Percentiles rank a stretch among this genome's conserved stretches.
phyloP scores from a whole-genome alignment of 2,888 invertebrate species.

The Mongoloraphidia duomilia region DNA sequence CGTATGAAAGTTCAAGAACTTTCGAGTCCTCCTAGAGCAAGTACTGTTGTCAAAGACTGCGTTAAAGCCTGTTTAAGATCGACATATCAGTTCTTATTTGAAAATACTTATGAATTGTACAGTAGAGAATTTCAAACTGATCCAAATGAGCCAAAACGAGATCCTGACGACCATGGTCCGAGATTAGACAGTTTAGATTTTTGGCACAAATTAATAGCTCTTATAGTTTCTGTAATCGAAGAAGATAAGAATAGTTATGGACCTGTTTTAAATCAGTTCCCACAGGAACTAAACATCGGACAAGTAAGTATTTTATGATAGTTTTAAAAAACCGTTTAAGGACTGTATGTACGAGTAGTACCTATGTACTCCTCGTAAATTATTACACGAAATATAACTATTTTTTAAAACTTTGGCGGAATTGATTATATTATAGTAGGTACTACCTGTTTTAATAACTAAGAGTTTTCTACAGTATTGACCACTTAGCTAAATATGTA shows the following conservation, averaged over 20 bases:
- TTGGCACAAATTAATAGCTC: constrained; percentile 94
- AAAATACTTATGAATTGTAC: constrained; percentile 96
- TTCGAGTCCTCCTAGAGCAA: constrained; percentile 94
- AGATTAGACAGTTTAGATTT: constrained; percentile 85
- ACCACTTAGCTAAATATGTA: too few species aligned
- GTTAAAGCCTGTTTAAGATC: constrained; percentile 97
- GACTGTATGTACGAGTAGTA: too few species aligned
- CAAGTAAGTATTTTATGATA: constrained; percentile 38
- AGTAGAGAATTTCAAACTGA: constrained; percentile 83
- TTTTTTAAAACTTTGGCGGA: too few species aligned
- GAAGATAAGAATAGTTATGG: constrained; percentile 98
- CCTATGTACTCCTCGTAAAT: too few species aligned
- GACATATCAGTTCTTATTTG: constrained; percentile 98
- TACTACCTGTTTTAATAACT: too few species aligned
- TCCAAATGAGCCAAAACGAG: constrained; percentile 78
- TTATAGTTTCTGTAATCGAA: constrained; percentile 96
- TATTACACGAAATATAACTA: too few species aligned
- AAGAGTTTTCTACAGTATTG: too few species aligned
- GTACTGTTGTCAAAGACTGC: constrained; percentile 98
- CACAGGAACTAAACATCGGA: constrained; percentile 97
- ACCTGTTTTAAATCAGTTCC: constrained; percentile 96
- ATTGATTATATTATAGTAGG: too few species aligned
- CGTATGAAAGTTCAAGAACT: constrained; percentile 99
- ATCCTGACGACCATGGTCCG: constrained; percentile 76
- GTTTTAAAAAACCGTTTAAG: too few species aligned